These are phyloP conservation scores for Eudemis profundana DNA, from an alignment of 2,888 invertebrate genomes.

Conservation along the genomic window DNA sequence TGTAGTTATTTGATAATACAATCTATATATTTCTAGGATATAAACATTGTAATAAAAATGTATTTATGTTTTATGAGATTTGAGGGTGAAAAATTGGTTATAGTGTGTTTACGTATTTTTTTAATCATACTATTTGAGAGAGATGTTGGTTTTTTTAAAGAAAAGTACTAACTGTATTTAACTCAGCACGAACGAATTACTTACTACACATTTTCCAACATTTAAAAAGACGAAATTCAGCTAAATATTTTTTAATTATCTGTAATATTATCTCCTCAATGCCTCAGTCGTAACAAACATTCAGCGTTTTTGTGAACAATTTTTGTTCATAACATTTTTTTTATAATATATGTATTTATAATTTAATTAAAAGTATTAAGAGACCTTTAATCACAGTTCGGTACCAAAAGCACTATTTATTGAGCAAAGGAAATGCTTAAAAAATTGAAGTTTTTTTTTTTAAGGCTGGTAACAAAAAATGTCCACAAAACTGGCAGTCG, in stretches of 20 bases:
- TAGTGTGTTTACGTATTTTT: neutral
- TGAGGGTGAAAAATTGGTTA: neutral
- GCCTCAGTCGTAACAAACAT: slow-evolving; percentile 54
- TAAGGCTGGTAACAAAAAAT: slow-evolving; percentile 54
- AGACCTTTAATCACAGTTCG: slow-evolving; percentile 40
- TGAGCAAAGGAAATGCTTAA: slow-evolving; percentile 34
- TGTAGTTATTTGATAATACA: neutral
- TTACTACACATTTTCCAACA: slow-evolving; percentile 33
- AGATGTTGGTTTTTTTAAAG: neutral
- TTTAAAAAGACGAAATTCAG: slow-evolving; percentile 27
- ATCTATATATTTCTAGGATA: neutral
- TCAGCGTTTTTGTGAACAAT: slow-evolving; percentile 52
- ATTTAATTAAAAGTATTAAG: slow-evolving; percentile 39
- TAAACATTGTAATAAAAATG: slow-evolving; percentile 1
- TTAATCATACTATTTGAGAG: neutral
- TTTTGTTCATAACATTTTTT: slow-evolving; percentile 46
- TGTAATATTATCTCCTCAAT: slow-evolving; percentile 11
- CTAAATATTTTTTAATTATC: slow-evolving; percentile 20
- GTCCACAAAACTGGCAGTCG: slow-evolving; percentile 61
- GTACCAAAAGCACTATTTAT: slow-evolving; percentile 36
- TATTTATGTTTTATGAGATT: neutral
- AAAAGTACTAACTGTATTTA: slow-evolving; percentile 28
- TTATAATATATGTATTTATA: slow-evolving; percentile 24
- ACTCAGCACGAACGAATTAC: slow-evolving; percentile 48
- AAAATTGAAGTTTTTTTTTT: slow-evolving; percentile 41